A percentile compares a stretch with the other conserved stretches of the same genome.
phyloP scores from a whole-genome alignment of 2,797 vertebrate species.

The Vireo griseus region DNA sequence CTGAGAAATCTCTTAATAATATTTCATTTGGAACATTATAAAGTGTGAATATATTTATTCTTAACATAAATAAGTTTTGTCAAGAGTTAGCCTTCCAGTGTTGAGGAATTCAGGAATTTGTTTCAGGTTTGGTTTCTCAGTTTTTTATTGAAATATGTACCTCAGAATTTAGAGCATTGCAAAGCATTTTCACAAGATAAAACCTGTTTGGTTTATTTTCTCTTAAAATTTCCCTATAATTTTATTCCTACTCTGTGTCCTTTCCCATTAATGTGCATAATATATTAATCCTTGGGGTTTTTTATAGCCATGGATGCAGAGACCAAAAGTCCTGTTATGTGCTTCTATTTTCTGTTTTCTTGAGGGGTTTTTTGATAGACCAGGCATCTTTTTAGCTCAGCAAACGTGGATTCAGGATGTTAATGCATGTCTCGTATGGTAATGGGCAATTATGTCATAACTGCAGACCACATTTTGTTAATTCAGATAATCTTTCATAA shows the following conservation, averaged over 20 bases:
- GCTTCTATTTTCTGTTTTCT: neutral
- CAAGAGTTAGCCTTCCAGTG: neutral
- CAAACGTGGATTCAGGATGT: constrained; percentile 18
- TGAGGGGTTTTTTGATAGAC: neutral
- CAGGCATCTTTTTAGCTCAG: constrained; percentile 16
- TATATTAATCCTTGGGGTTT: neutral
- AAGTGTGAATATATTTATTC: neutral
- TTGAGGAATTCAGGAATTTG: neutral
- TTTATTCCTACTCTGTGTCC: neutral
- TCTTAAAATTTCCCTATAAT: neutral
- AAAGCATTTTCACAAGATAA: neutral
- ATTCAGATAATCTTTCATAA: constrained; percentile 56
- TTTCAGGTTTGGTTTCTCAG: neutral
- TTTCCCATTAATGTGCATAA: neutral
- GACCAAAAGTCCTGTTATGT: neutral
- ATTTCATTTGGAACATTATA: neutral
- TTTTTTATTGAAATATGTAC: neutral
- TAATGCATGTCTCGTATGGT: constrained; percentile 34
- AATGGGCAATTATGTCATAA: neutral
- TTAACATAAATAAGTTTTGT: neutral
- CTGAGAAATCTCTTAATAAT: neutral
- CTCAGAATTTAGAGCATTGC: neutral
- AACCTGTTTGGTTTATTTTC: neutral
- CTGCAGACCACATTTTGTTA: constrained; percentile 49
- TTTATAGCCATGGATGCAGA: neutral